Conservation (phyloP, 92 coral and sea anemone genomes). For the Heliopora coerulea region DNA sequence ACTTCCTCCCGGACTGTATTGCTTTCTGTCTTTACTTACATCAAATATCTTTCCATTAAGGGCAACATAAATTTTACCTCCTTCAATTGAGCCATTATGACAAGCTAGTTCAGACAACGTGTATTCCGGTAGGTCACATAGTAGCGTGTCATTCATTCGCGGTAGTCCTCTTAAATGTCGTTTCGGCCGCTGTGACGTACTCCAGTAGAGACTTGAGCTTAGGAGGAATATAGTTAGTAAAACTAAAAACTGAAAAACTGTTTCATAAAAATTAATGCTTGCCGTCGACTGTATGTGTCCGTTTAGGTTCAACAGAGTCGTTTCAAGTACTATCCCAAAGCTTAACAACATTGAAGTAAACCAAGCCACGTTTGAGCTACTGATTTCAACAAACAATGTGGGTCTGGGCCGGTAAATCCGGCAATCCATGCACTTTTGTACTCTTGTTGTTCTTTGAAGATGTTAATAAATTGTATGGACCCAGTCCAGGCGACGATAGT, state of each 20-base stretch:
- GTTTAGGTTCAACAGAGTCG: conserved; percentile 1
- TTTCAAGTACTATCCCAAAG: conserved; percentile 25
- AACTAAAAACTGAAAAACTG: conserved; percentile 1
- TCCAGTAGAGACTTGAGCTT: conserved; percentile 6
- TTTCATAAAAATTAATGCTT: background rate
- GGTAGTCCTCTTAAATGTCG: conserved; percentile 3
- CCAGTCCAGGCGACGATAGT: conserved; percentile 29
- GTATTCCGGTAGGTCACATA: conserved; percentile 28
- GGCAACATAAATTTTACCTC: conserved; percentile 71
- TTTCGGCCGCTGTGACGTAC: background rate
- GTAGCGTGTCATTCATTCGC: conserved; percentile 21
- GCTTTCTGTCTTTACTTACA: conserved; percentile 67
- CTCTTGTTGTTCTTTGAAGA: background rate
- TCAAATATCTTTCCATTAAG: conserved; percentile 89
- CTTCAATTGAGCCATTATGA: conserved; percentile 35
- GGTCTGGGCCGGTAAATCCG: background rate
- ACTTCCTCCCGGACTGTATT: conserved; percentile 70
- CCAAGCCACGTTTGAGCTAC: conserved; percentile 15
- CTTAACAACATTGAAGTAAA: conserved; percentile 29
- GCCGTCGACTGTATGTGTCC: background rate
- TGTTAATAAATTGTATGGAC: background rate
- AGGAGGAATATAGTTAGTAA: conserved; percentile 8
- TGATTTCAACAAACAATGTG: conserved; percentile 13
- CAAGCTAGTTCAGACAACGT: conserved; percentile 27
- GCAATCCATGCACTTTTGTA: conserved; percentile 13